Conservation (phyloP, 2,113 vertebrate genomes). For the Rhinichthys klamathensis region DNA sequence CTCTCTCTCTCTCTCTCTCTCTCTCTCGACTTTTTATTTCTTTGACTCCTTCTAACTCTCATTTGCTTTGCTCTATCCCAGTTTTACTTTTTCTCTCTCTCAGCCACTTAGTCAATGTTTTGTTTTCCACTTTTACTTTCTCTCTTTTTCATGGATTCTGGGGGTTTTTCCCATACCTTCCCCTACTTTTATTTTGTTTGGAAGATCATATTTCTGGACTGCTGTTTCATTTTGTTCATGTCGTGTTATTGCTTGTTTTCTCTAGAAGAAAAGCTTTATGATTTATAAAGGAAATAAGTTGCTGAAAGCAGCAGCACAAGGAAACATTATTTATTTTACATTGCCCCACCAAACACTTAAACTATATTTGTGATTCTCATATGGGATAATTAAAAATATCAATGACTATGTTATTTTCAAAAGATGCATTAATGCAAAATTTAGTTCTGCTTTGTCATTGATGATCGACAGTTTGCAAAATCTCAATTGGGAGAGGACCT, state of each 20-base stretch:
- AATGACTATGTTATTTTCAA: neutral
- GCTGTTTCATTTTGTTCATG: constrained; percentile 7
- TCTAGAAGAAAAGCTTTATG: neutral
- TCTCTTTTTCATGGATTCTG: neutral
- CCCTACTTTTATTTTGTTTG: neutral
- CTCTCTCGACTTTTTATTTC: constrained; percentile 14
- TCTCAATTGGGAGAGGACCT: neutral
- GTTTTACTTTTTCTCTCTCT: constrained; percentile 38
- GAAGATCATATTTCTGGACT: neutral
- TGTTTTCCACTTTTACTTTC: constrained; percentile 24
- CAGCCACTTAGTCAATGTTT: neutral
- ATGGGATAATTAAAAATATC: neutral
- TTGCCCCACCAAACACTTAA: neutral
- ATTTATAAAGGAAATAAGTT: constrained; percentile 3
- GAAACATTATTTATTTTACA: neutral
- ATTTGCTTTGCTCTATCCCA: constrained; percentile 13
- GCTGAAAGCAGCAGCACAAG: neutral
- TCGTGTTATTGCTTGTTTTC: neutral
- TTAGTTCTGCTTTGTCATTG: neutral
- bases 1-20: neutral
- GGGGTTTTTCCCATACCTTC: neutral
- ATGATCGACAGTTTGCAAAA: neutral
- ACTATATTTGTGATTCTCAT: neutral
- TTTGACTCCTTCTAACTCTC: constrained; percentile 26
- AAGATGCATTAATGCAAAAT: neutral